phyloP scores from a whole-genome alignment of 2,888 invertebrate species.

The Falcaria lacertinaria region DNA sequence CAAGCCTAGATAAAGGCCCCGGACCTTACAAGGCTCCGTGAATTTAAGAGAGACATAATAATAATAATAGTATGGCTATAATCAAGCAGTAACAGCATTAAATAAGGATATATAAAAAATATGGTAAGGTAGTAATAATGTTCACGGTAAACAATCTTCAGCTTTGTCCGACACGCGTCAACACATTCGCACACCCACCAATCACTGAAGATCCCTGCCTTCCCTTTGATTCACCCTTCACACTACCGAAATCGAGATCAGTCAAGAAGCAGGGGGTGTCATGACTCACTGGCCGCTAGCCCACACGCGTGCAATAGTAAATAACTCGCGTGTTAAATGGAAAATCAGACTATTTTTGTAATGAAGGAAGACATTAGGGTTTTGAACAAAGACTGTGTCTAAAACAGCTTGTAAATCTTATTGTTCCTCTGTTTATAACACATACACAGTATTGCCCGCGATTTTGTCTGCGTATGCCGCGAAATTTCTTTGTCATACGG shows the following conservation, averaged over 20 bases:
- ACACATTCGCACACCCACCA: constrained; percentile 21
- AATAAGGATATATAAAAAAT: no score
- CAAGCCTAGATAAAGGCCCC: no score
- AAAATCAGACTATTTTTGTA: constrained; percentile 32
- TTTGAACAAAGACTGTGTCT: not conserved
- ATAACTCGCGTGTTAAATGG: constrained; percentile 19
- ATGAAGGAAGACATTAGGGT: constrained; percentile 14
- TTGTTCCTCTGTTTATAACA: not conserved
- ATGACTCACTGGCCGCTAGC: constrained; percentile 18
- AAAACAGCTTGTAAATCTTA: not conserved
- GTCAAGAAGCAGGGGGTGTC: constrained; percentile 16
- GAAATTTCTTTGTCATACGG: no score
- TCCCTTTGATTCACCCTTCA: constrained; percentile 13
- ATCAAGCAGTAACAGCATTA: no score
- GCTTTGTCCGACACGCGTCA: constrained; percentile 15
- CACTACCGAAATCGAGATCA: constrained; percentile 4
- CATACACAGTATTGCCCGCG: no score
- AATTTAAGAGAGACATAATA: no score
- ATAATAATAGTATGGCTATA: no score
- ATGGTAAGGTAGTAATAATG: no score
- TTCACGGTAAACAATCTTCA: constrained; percentile 2
- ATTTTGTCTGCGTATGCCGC: no score
- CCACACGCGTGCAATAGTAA: constrained; percentile 14
- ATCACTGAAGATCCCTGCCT: constrained; percentile 14
- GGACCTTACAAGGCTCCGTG: no score